These are phyloP conservation scores for Montipora foliosa DNA, from an alignment of 64 coral and sea anemone species.

Conservation along the genomic window DNA sequence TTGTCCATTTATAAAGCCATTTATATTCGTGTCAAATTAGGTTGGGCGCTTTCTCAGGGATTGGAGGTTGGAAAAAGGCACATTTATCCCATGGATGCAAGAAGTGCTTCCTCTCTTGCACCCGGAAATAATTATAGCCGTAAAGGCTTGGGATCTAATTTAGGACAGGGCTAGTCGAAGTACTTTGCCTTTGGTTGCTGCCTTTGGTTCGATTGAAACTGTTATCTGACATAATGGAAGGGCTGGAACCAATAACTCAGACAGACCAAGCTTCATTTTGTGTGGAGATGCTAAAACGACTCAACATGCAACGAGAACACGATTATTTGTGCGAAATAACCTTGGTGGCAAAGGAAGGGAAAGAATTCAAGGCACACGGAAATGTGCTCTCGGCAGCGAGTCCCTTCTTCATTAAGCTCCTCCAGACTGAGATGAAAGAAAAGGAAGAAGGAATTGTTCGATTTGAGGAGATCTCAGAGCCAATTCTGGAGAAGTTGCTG, in stretches of 20 bases:
- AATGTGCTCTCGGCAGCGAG: conserved; percentile 9
- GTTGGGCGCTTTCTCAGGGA: no score
- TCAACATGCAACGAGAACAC: not conserved
- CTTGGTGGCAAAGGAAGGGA: conserved; percentile 10
- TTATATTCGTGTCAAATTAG: no score
- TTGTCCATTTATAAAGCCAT: no score
- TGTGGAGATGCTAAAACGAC: conserved; percentile 8
- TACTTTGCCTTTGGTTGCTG: no score
- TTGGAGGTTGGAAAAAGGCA: no score
- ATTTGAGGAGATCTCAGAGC: not conserved
- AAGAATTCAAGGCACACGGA: not conserved
- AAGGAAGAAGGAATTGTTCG: not conserved
- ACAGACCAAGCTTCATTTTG: not conserved
- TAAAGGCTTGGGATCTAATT: no score
- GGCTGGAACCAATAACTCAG: not conserved
- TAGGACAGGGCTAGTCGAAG: no score
- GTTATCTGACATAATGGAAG: not conserved
- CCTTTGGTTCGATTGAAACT: no score
- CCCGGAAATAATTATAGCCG: no score
- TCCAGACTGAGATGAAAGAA: conserved; percentile 35
- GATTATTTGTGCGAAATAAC: conserved; percentile 10
- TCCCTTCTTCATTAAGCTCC: conserved; percentile 1
- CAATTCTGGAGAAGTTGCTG: not conserved
- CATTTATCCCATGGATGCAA: no score
- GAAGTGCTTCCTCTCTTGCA: no score